phyloP scores from a whole-genome alignment of 1,140 invertebrate genomes.

The Atopsyche davidsoni region DNA sequence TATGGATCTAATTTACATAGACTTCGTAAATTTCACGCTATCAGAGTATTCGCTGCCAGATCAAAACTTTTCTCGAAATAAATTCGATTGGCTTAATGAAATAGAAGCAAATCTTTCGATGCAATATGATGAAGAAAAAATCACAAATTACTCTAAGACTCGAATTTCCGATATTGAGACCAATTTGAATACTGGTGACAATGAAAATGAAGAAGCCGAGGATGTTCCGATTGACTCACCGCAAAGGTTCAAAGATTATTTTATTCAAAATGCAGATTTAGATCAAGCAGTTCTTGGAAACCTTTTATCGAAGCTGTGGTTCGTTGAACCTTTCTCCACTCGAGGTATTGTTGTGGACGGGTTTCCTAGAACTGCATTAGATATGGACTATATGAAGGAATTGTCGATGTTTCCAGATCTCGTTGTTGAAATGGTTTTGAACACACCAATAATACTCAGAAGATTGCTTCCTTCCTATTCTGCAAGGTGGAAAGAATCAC shows the following conservation, averaged over 20 bases:
- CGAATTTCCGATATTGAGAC: too few relatives aligned
- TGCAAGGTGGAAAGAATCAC: constrained; percentile 40
- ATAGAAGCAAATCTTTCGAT: too few relatives aligned
- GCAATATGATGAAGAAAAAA: too few relatives aligned
- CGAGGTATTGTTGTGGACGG: constrained; percentile 51
- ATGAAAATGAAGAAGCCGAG: too few relatives aligned
- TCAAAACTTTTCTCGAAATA: too few relatives aligned
- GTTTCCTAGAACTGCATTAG: constrained; percentile 47
- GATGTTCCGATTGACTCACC: too few relatives aligned
- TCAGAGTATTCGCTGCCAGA: too few relatives aligned
- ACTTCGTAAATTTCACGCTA: constrained; percentile 37
- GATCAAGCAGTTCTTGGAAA: constrained; percentile 36
- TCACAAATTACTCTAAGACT: too few relatives aligned
- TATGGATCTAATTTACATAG: constrained; percentile 47
- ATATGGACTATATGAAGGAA: constrained; percentile 45
- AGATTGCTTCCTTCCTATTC: constrained; percentile 36
- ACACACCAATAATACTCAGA: constrained; percentile 34
- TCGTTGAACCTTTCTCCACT: constrained; percentile 39
- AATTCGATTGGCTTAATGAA: too few relatives aligned
- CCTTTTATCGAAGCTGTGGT: constrained; percentile 46
- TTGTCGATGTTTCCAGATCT: constrained; percentile 50
- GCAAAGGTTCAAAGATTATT: constrained; percentile 39
- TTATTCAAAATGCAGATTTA: constrained; percentile 39
- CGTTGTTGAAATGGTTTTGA: constrained; percentile 43
- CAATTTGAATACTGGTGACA: too few relatives aligned